Percentiles rank a stretch among this genome's conserved stretches.
phyloP scores from a whole-genome alignment of 2,888 invertebrate genomes.

The Bombylius major region DNA sequence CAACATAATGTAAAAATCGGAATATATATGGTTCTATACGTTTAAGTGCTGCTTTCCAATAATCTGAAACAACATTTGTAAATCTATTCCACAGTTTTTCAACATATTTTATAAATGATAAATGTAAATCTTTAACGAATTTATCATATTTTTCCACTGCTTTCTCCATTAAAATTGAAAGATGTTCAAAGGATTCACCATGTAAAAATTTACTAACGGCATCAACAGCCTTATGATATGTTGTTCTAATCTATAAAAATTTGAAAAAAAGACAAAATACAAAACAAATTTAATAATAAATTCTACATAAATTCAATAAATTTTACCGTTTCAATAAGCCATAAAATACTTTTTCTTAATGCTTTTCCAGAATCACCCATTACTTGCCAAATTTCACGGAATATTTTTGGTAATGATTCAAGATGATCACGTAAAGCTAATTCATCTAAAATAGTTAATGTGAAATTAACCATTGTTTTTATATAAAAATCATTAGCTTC shows the following conservation, averaged over 20 bases:
- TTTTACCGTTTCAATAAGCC: constrained; percentile 53
- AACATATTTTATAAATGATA: constrained; percentile 51
- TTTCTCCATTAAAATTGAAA: constrained; percentile 53
- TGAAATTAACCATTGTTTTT: constrained; percentile 59
- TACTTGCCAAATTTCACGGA: constrained; percentile 71
- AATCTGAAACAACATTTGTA: constrained; percentile 47
- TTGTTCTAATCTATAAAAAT: constrained; percentile 45
- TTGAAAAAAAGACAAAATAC: not conserved
- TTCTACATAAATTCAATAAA: not conserved
- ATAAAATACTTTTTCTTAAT: constrained; percentile 59
- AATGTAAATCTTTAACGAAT: constrained; percentile 65
- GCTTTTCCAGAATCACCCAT: constrained; percentile 77
- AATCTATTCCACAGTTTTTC: constrained; percentile 63
- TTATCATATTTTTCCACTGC: constrained; percentile 65
- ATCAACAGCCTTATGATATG: constrained; percentile 56
- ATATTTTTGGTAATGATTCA: constrained; percentile 63
- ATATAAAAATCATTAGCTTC: constrained; percentile 73
- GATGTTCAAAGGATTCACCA: constrained; percentile 61
- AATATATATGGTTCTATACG: constrained; percentile 68
- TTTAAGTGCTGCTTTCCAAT: constrained; percentile 61
- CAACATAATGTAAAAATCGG: constrained; percentile 60
- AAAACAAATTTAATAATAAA: not conserved
- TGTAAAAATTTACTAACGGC: constrained; percentile 56
- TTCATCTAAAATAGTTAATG: constrained; percentile 60
- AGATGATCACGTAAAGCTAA: constrained; percentile 64